phyloP scores from a whole-genome alignment of 2,113 vertebrate genomes.

The Andinoacara biseriatus region DNA sequence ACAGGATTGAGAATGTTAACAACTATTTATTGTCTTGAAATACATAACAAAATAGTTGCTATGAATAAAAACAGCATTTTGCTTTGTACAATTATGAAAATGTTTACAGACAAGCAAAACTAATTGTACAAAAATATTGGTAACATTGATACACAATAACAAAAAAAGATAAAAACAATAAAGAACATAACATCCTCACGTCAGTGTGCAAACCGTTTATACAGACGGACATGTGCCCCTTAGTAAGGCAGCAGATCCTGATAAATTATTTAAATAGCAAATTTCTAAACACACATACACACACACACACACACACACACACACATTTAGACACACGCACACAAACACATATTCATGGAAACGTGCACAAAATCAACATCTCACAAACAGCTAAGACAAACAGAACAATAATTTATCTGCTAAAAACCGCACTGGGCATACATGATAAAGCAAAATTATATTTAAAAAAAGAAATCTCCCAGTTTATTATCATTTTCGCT shows the following conservation, averaged over 20 bases:
- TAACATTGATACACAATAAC: conserved; percentile 79
- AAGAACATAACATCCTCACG: conserved; percentile 87
- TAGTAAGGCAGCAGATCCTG: conserved; percentile 89
- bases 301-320: neutral
- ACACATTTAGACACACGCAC: no score
- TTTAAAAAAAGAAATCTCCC: conserved; percentile 75
- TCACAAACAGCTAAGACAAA: conserved; percentile 85
- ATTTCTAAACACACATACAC: conserved; percentile 83
- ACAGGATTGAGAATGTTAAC: conserved; percentile 55
- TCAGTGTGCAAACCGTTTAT: conserved; percentile 99
- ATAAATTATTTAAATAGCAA: conserved; percentile 99
- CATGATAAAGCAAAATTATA: conserved; percentile 77
- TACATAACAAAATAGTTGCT: conserved; percentile 83
- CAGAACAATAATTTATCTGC: conserved; percentile 91
- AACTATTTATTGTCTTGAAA: conserved; percentile 82
- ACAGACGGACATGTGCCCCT: conserved; percentile 92
- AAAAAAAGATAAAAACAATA: conserved; percentile 78
- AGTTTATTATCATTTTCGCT: conserved; percentile 76
- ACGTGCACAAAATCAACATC: conserved; percentile 69
- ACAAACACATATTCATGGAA: neutral
- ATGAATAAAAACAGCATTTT: conserved; percentile 81
- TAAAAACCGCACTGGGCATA: conserved; percentile 89
- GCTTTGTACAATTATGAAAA: conserved; percentile 89
- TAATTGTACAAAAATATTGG: conserved; percentile 87
- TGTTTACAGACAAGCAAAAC: conserved; percentile 91